A percentile compares a stretch with the other conserved stretches of the same genome.
Evolutionary conservation across 2,888 invertebrate species (phyloP).

Genomic region (Polyploca ridens): DNA sequence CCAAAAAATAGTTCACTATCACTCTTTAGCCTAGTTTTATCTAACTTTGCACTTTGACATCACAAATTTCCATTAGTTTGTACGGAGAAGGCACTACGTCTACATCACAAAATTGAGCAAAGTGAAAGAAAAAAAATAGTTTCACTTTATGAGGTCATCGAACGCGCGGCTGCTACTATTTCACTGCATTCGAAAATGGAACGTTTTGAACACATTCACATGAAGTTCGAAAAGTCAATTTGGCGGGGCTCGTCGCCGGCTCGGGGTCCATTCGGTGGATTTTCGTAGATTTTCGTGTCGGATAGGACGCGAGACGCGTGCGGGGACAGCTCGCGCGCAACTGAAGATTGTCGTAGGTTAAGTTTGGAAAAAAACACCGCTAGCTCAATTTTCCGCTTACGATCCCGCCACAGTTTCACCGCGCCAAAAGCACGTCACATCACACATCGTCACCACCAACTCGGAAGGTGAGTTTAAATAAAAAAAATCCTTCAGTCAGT

Average conservation of each 20-base stretch:
- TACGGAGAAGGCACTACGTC: conserved; percentile 76
- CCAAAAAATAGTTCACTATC: conserved; percentile 61
- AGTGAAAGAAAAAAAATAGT: conserved; percentile 65
- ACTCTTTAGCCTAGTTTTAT: conserved; percentile 62
- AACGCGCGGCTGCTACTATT: conserved; percentile 56
- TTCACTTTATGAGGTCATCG: conserved; percentile 72
- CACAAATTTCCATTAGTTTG: conserved; percentile 72
- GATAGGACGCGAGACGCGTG: conserved; percentile 66
- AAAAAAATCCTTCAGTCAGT: conserved; percentile 31
- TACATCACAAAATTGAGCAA: conserved; percentile 82
- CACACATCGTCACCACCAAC: conserved; percentile 42
- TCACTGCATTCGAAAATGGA: conserved; percentile 62
- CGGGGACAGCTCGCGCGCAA: conserved; percentile 79
- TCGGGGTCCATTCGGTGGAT: conserved; percentile 67
- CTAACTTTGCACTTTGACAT: conserved; percentile 78
- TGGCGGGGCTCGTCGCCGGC: conserved; percentile 51
- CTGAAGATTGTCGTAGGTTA: conserved; percentile 82
- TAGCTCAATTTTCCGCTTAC: conserved; percentile 77
- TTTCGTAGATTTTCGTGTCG: conserved; percentile 64
- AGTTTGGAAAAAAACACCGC: conserved; percentile 78
- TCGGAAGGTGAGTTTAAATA: conserved; percentile 29
- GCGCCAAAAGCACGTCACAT: conserved; percentile 60
- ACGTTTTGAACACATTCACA: conserved; percentile 52
- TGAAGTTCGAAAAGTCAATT: conserved; percentile 58
- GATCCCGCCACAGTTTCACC: conserved; percentile 59